Percentiles rank a stretch among this genome's conserved stretches.
These are phyloP conservation scores for Narcine bancroftii DNA, from an alignment of 2,113 vertebrate genomes.

Conservation along the genomic window DNA sequence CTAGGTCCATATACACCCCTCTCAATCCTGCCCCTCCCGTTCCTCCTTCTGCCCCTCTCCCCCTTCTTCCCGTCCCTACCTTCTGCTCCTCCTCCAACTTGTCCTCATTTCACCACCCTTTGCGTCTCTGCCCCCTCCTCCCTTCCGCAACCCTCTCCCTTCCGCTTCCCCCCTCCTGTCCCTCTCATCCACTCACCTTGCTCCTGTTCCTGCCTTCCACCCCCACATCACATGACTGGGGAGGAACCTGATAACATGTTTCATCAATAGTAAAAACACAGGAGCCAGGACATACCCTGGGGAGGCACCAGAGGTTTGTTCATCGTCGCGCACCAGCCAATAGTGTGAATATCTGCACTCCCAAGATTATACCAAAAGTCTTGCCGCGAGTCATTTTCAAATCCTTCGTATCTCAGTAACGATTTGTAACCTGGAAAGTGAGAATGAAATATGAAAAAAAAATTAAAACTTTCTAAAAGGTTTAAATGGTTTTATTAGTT, in stretches of 20 bases:
- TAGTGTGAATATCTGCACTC: conserved; percentile 80
- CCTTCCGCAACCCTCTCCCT: too few relatives aligned
- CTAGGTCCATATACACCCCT: too few relatives aligned
- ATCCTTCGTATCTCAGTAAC: conserved; percentile 82
- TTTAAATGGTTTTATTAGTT: too few relatives aligned
- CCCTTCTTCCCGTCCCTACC: too few relatives aligned
- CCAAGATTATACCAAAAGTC: conserved; percentile 93
- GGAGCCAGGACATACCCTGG: conserved; percentile 62
- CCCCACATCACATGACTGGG: neutral
- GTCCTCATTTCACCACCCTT: too few relatives aligned
- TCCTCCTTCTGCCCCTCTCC: too few relatives aligned
- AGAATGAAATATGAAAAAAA: neutral
- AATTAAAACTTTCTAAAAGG: neutral
- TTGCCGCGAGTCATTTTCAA: conserved; percentile 68
- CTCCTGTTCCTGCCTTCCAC: neutral
- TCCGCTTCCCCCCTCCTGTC: too few relatives aligned
- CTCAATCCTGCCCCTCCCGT: too few relatives aligned
- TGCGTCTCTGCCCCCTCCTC: too few relatives aligned
- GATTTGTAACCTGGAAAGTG: conserved; percentile 77
- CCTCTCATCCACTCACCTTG: too few relatives aligned
- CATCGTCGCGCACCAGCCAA: conserved; percentile 90
- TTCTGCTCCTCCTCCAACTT: too few relatives aligned
- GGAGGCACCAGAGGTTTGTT: conserved; percentile 92
- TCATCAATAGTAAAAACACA: neutral
- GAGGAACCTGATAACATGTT: neutral